These are phyloP conservation scores for Neelides sp. DNA, from an alignment of 1,140 invertebrate genomes.

Conservation along the genomic window DNA sequence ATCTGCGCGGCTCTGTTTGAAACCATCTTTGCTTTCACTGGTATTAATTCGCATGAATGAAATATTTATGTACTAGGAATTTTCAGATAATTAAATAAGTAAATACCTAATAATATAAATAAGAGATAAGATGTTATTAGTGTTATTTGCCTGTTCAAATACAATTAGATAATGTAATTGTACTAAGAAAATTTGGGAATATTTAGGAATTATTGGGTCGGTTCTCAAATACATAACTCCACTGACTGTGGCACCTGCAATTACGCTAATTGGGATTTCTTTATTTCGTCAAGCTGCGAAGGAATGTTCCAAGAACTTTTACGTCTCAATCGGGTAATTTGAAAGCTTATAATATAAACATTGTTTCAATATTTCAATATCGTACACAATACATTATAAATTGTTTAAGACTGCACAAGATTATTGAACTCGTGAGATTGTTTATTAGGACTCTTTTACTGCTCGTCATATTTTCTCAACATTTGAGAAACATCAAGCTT, in stretches of 20 bases:
- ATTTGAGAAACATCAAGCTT: constrained; percentile 54
- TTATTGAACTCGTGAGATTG: constrained; percentile 17
- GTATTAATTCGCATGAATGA: constrained; percentile 21
- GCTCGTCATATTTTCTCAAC: constrained; percentile 70
- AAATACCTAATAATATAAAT: neutral
- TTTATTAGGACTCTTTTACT: constrained; percentile 60
- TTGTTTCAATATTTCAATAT: constrained; percentile 1
- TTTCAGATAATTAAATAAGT: neutral
- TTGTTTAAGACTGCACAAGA: constrained; percentile 26
- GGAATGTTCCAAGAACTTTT: constrained; percentile 65
- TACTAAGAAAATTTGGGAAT: neutral
- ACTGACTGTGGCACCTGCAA: constrained; percentile 64
- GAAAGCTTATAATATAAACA: neutral
- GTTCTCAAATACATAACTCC: constrained; percentile 62
- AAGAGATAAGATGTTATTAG: neutral
- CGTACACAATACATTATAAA: no score
- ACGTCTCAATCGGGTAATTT: constrained; percentile 56
- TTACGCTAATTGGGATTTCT: constrained; percentile 63
- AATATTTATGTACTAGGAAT: neutral
- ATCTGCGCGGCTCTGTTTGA: constrained; percentile 40
- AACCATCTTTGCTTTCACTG: constrained; percentile 39
- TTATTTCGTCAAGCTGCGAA: constrained; percentile 62
- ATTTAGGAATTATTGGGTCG: constrained; percentile 53
- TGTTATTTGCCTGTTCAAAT: neutral
- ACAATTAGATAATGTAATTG: neutral